A percentile compares a stretch with the other conserved stretches of the same genome.
phyloP scores from a whole-genome alignment of 2,113 vertebrate species.

The Recurvirostra avosetta region DNA sequence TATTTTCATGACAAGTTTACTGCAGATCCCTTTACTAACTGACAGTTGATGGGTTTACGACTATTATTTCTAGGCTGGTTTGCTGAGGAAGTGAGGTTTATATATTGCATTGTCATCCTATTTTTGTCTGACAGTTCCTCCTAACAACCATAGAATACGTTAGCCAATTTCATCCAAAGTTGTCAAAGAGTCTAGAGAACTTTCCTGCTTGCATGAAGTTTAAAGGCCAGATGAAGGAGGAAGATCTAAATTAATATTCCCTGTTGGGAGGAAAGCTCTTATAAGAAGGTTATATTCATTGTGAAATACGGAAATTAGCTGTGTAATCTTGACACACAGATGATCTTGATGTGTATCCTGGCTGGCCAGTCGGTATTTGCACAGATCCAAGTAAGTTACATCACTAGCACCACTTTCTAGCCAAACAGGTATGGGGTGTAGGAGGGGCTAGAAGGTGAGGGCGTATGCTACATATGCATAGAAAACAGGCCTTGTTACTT shows the following conservation, averaged over 20 bases:
- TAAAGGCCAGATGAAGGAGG: neutral
- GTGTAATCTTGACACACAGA: neutral
- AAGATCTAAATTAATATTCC: neutral
- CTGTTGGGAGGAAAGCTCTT: neutral
- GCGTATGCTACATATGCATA: neutral
- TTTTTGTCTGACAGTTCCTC: neutral
- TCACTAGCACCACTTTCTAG: neutral
- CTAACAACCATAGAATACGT: neutral
- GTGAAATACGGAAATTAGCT: neutral
- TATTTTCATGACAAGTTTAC: neutral
- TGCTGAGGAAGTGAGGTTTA: neutral
- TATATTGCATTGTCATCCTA: neutral
- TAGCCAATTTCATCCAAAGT: neutral
- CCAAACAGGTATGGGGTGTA: slow-evolving; percentile 18
- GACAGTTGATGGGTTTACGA: neutral
- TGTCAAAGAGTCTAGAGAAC: neutral
- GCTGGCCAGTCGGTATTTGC: neutral
- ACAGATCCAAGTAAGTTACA: neutral
- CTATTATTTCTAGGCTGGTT: neutral
- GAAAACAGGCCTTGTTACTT: neutral
- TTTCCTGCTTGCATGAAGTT: neutral
- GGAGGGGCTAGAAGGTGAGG: neutral
- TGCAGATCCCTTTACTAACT: neutral
- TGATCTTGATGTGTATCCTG: neutral
- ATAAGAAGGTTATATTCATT: neutral